Evolutionary conservation across 2,113 vertebrate species (phyloP), one percentile per base, ranked within the genome.

Genomic region (Thalassarche chlororhynchos): DNA sequence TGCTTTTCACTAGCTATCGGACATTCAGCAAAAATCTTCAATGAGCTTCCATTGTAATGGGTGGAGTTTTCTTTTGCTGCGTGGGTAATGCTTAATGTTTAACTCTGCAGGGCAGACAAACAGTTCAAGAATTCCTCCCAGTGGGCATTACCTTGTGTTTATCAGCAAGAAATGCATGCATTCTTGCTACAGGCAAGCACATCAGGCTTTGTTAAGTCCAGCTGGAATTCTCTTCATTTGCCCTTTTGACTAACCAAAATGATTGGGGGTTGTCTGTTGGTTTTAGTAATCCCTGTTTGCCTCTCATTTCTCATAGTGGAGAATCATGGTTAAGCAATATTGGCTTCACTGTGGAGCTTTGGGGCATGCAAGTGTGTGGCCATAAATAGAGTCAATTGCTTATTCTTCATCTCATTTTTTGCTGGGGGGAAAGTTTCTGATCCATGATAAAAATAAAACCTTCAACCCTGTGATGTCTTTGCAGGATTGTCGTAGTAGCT

Each of bases 151-250:
- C 77, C 84, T 93, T 89, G 58, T 81, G 61, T 89, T 92, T 92
- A 87, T 93, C 94, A 87, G 75, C 78, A 85, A 94, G 81, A 91
- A 91, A 62, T 66, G 49, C 81, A 93, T 94, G 81, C 95, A 66
- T 71, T 96, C 62, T 91, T 89, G 49, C 82, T 87, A 42, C 77
- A 79, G 76, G 84, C 62, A 36, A 61, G 66, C 79, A 80, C 55
- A 80, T 62, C 46, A 85, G 54, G 51, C 74, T 74, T 90, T 54
- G 65, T 93, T 83, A 93, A 96, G 87, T 90, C 40, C 84, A 96
- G 38, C 24, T 80, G 75, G 46, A 91, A 93, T 91, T 76, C 49
- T 80, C 68, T 95, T 93, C 12, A 3, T 65, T 84, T 85, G 70
- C 81, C 29, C 46, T 72, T 81, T 90, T 77, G 42, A 74, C 58